A percentile compares a stretch with the other conserved stretches of the same genome.
Conservation (phyloP, 2,113 vertebrate species). For the Mungos mungo region DNA sequence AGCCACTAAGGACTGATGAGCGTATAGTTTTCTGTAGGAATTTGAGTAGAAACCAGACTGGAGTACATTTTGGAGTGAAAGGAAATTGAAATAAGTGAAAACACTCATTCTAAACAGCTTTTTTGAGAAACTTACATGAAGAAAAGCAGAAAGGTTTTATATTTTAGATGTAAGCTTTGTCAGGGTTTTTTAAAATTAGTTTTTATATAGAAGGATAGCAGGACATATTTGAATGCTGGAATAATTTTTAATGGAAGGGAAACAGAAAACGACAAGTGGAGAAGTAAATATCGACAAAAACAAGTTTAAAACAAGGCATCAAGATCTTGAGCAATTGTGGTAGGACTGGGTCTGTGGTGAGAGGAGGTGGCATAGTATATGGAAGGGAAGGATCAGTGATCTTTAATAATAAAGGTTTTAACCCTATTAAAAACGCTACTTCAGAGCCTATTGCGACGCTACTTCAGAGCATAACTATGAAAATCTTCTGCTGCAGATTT, state of each 20-base stretch:
- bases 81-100: not conserved
- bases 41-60: not conserved
- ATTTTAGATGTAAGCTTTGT: not conserved
- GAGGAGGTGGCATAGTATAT: too few relatives aligned
- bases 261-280: not conserved
- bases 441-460: not conserved
- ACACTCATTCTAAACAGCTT: not conserved
- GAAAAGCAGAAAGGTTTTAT: not conserved
- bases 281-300: slow-evolving; percentile 15
- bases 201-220: not conserved
- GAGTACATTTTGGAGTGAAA: not conserved
- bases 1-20: not conserved
- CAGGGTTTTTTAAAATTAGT: not conserved
- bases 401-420: slow-evolving; percentile 9
- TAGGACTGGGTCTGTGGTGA: not conserved
- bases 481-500: not conserved
- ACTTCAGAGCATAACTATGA: not conserved
- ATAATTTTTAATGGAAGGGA: not conserved
- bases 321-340: not conserved
- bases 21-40: not conserved
- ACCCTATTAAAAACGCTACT: not conserved
- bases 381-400: not conserved
- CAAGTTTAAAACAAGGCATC: not conserved
- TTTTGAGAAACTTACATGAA: not conserved
- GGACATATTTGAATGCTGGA: not conserved